These are phyloP conservation scores for Plecotus auritus DNA, from an alignment of 2,113 vertebrate genomes.

Conservation along the genomic window DNA sequence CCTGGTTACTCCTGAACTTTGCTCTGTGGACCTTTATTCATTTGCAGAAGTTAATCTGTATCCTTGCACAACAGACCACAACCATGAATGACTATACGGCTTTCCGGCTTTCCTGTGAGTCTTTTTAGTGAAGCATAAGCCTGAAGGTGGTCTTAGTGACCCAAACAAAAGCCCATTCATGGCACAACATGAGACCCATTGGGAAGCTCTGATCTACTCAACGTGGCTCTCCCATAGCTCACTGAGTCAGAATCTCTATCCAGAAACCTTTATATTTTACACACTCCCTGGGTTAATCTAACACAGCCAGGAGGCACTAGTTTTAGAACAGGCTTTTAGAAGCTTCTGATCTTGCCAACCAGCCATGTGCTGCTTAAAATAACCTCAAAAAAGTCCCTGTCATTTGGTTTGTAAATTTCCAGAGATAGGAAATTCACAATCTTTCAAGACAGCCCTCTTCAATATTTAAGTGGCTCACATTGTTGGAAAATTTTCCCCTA, in stretches of 20 bases:
- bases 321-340: neutral
- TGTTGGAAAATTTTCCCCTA: neutral
- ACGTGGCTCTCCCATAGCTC: neutral
- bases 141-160: neutral
- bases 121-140: neutral
- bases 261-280: neutral
- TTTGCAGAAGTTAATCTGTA: neutral
- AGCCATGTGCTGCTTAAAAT: neutral
- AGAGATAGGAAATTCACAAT: neutral
- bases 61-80: neutral
- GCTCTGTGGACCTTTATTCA: neutral
- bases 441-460: neutral
- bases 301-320: neutral
- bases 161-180: neutral
- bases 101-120: neutral
- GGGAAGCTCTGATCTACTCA: neutral
- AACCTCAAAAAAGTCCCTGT: neutral
- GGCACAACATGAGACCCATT: neutral
- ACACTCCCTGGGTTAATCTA: neutral
- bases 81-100: neutral
- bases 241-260: neutral
- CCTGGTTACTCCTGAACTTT: neutral
- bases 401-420: slow-evolving; percentile 2
- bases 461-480: neutral
- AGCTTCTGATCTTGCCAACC: neutral